phyloP scores from a whole-genome alignment of 2,797 vertebrate species.

The Pachyuromys duprasi region DNA sequence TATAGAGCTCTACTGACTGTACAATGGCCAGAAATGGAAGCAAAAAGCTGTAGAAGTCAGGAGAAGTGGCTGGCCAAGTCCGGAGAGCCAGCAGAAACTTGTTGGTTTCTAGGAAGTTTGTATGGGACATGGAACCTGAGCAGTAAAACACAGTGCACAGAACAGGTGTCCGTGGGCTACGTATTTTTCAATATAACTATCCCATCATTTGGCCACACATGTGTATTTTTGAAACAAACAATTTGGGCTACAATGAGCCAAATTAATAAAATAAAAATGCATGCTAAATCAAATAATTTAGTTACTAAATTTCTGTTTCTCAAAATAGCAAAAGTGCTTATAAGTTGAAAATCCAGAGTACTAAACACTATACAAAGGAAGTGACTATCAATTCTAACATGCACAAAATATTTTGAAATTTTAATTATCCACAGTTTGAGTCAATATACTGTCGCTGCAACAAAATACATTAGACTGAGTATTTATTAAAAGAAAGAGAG shows the following conservation, averaged over 20 bases:
- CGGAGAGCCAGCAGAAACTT: background rate
- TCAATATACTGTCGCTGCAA: background rate
- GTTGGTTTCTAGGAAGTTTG: background rate
- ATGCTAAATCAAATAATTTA: background rate
- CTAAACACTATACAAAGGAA: background rate
- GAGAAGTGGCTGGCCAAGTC: background rate
- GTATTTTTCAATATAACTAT: accelerated
- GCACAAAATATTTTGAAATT: background rate
- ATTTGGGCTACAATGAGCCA: background rate
- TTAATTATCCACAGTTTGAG: accelerated
- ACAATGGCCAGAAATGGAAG: background rate
- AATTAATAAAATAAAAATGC: background rate
- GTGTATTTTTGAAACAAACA: background rate
- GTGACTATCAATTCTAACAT: background rate
- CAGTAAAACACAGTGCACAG: background rate
- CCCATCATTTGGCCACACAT: accelerated
- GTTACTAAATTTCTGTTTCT: background rate
- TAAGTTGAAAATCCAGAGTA: background rate
- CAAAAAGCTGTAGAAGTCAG: background rate
- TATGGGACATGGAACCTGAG: background rate
- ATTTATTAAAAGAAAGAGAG: background rate
- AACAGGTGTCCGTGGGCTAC: background rate
- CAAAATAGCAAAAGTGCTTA: background rate
- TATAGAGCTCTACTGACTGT: background rate
- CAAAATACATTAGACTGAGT: background rate